Conservation (phyloP, 2,797 vertebrate genomes). For the Aplochiton taeniatus region DNA sequence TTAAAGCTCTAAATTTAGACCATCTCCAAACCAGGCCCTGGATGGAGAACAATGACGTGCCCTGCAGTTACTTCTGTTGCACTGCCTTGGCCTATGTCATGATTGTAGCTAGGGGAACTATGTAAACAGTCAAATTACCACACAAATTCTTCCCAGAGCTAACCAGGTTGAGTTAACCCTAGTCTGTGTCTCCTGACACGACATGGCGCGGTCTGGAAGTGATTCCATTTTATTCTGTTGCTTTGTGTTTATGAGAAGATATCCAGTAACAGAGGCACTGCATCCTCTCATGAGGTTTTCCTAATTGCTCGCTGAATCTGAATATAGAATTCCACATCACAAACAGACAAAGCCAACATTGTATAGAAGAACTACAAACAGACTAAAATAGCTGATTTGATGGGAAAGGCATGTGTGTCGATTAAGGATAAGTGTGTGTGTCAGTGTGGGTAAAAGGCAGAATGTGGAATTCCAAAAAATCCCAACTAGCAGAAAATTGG, state of each 20-base stretch:
- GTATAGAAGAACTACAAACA: slow-evolving; percentile 32
- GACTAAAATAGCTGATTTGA: slow-evolving; percentile 42
- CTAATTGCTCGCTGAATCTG: slow-evolving; percentile 34
- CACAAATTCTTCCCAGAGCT: slow-evolving; percentile 24
- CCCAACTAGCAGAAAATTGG: slow-evolving; percentile 58
- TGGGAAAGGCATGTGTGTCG: slow-evolving; percentile 46
- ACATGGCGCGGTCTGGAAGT: slow-evolving; percentile 34
- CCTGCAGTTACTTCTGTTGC: slow-evolving; percentile 10
- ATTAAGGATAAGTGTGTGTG: slow-evolving; percentile 49
- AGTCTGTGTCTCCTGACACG: slow-evolving; percentile 39
- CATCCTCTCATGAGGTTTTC: slow-evolving; percentile 29
- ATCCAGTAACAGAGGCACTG: slow-evolving; percentile 36
- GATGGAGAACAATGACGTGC: background rate
- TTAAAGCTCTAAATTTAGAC: background rate
- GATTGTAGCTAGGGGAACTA: background rate
- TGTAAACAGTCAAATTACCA: slow-evolving; percentile 19
- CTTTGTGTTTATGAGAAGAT: slow-evolving; percentile 45
- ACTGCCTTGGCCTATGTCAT: background rate
- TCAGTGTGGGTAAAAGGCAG: slow-evolving; percentile 38
- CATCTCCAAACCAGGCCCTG: no score
- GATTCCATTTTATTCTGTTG: slow-evolving; percentile 54
- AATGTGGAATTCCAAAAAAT: slow-evolving; percentile 47
- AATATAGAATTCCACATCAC: slow-evolving; percentile 40
- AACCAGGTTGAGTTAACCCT: slow-evolving; percentile 26
- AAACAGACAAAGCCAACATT: slow-evolving; percentile 36